Percentiles rank a stretch among this genome's conserved stretches.
These are phyloP conservation scores for Drosophila sturtevanti DNA, from an alignment of 1,140 invertebrate genomes.

Conservation along the genomic window DNA sequence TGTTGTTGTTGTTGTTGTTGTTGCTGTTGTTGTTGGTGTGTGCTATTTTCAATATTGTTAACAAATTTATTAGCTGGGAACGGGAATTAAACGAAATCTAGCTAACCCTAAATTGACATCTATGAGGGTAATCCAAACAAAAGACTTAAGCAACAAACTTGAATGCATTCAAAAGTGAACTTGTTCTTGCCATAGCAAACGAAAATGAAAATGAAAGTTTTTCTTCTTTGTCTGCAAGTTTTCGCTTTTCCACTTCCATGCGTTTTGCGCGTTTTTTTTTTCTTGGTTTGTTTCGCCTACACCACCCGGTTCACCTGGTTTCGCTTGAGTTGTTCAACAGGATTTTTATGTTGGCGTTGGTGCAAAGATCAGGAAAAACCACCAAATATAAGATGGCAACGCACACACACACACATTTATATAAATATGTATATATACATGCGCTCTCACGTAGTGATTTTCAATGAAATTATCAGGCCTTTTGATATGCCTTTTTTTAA, in stretches of 20 bases:
- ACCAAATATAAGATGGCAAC: conserved; percentile 33
- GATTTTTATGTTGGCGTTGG: conserved; percentile 50
- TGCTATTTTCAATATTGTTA: conserved; percentile 73
- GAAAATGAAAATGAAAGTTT: conserved; percentile 75
- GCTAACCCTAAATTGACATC: conserved; percentile 25
- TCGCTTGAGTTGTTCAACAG: conserved; percentile 72
- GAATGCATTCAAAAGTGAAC: conserved; percentile 45
- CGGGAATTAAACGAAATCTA: conserved; percentile 15
- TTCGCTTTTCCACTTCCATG: conserved; percentile 73
- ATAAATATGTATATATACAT: conserved; percentile 7
- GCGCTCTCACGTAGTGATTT: conserved; percentile 27
- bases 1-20: conserved; percentile 19
- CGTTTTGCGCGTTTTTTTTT: conserved; percentile 66
- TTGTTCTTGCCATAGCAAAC: conserved; percentile 15
- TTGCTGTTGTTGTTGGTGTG: conserved; percentile 28
- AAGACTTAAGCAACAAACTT: conserved; percentile 79
- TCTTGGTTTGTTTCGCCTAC: conserved; percentile 17
- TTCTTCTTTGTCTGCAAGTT: conserved; percentile 57
- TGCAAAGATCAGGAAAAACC: conserved; percentile 73
- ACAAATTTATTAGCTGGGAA: conserved; percentile 80
- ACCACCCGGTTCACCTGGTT: conserved; percentile 24
- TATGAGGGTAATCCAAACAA: conserved; percentile 54
- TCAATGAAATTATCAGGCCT: conserved; percentile 47
- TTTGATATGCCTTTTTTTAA: conserved; percentile 15
- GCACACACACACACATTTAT: conserved; percentile 33